Conservation (phyloP, 2,113 vertebrate species). For the Axis porcinus region DNA sequence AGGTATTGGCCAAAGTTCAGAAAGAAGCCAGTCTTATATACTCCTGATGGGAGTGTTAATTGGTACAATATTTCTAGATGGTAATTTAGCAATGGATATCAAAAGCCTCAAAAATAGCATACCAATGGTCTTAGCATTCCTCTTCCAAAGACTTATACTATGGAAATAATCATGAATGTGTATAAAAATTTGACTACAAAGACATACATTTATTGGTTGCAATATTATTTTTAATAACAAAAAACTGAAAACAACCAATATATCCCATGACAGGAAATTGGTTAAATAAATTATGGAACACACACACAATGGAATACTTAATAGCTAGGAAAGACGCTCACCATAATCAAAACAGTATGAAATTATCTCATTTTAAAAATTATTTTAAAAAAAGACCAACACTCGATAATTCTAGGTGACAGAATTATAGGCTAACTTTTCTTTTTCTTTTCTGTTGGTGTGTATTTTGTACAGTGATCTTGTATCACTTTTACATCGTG, state of each 20-base stretch:
- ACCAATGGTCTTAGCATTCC: background rate
- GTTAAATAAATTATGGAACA: conserved; percentile 8
- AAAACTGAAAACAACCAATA: conserved; percentile 29
- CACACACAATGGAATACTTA: background rate
- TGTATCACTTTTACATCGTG: background rate
- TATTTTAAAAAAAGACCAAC: background rate
- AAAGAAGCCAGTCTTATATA: background rate
- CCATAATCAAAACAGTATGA: background rate
- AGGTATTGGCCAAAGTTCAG: conserved; percentile 7
- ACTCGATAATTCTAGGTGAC: background rate
- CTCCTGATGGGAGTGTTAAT: conserved; percentile 14
- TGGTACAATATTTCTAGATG: conserved; percentile 28
- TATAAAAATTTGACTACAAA: conserved; percentile 7
- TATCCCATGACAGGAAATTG: background rate
- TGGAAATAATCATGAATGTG: background rate
- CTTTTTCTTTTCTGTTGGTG: background rate
- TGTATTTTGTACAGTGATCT: background rate
- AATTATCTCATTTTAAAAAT: background rate
- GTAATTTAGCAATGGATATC: conserved; percentile 25
- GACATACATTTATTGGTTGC: background rate
- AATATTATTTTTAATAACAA: conserved; percentile 42
- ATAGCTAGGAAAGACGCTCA: background rate
- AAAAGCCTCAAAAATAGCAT: conserved; percentile 13
- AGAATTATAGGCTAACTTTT: background rate
- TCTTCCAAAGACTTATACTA: background rate